phyloP scores from a whole-genome alignment of 1,140 invertebrate species.

The Trialeurodes vaporariorum region DNA sequence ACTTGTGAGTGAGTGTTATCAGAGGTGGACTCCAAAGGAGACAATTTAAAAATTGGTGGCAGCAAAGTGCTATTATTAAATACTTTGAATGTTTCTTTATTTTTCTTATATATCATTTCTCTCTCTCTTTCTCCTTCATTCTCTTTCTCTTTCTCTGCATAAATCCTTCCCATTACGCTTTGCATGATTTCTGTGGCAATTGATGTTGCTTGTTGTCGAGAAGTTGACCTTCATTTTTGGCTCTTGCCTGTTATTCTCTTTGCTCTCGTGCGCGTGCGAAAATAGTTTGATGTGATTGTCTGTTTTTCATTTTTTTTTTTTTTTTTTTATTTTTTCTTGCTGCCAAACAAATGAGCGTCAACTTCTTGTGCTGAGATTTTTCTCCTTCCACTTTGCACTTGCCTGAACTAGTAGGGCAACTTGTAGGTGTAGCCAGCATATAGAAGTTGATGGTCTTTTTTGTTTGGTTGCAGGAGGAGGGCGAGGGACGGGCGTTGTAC shows the following conservation, averaged over 20 bases:
- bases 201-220: conserved; percentile 56
- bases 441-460: conserved; percentile 84
- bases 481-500: conserved; percentile 32
- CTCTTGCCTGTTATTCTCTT: conserved; percentile 9
- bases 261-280: neutral
- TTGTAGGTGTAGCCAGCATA: conserved; percentile 22
- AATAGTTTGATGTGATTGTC: conserved; percentile 5
- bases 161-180: too few species aligned
- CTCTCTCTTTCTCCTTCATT: too few species aligned
- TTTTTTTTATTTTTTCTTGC: conserved; percentile 8
- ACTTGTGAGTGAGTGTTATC: too few species aligned
- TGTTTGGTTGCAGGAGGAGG: conserved; percentile 74
- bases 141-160: too few species aligned
- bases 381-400: neutral
- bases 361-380: conserved; percentile 62
- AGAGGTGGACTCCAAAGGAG: too few species aligned
- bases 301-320: conserved; percentile 20
- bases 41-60: too few species aligned
- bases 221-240: conserved; percentile 77
- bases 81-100: too few species aligned
- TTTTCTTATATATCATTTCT: too few species aligned
- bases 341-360: conserved; percentile 87
- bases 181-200: neutral
- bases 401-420: neutral
- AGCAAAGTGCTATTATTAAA: too few species aligned